A percentile compares a stretch with the other conserved stretches of the same genome.
Evolutionary conservation across 1,140 invertebrate species (phyloP).

Genomic region (Pristionchus pacificus): DNA sequence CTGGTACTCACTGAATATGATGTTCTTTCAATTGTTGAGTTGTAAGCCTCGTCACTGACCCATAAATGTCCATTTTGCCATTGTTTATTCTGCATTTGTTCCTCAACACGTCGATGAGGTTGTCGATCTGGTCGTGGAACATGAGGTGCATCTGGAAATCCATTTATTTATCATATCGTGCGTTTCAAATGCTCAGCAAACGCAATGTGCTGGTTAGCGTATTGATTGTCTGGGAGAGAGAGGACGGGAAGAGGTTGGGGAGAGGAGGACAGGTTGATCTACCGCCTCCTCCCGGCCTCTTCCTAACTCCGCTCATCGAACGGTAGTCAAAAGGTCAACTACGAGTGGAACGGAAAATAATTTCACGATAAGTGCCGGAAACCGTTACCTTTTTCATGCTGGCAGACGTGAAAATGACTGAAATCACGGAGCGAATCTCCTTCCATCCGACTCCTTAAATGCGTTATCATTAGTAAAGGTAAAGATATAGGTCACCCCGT

Average conservation of each 20-base stretch:
- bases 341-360: too few relatives aligned
- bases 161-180: neutral
- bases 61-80: neutral
- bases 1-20: neutral
- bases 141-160: neutral
- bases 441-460: conserved; percentile 4
- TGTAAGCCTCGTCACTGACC: neutral
- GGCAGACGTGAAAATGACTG: conserved; percentile 5
- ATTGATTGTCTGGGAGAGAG: too few relatives aligned
- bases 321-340: too few relatives aligned
- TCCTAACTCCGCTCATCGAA: too few relatives aligned
- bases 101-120: neutral
- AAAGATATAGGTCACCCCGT: too few relatives aligned
- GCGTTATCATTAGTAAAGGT: neutral
- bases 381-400: conserved; percentile 21
- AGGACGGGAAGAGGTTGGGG: neutral
- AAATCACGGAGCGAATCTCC: conserved; percentile 10
- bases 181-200: too few relatives aligned
- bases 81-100: neutral
- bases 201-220: too few relatives aligned
- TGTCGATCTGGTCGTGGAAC: neutral
- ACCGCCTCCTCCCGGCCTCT: too few relatives aligned
- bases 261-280: neutral
- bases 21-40: neutral
- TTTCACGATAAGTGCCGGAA: too few relatives aligned